A percentile compares a stretch with the other conserved stretches of the same genome.
Evolutionary conservation across 2,797 vertebrate genomes (phyloP).

Genomic region (Poecilia velifera): DNA sequence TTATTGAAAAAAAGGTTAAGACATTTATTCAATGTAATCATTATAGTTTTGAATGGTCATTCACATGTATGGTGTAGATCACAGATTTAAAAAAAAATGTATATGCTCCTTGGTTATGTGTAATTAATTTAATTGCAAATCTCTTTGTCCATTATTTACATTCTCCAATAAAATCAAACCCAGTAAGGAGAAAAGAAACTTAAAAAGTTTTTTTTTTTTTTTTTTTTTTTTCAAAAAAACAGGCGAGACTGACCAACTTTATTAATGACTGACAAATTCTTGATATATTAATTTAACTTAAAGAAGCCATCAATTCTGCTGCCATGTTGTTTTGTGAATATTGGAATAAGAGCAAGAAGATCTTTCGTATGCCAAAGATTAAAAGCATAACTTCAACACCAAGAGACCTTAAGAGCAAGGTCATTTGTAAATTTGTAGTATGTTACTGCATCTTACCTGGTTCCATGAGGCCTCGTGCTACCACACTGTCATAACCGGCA

Average conservation of each 20-base stretch:
- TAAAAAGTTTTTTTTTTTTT: too few species aligned
- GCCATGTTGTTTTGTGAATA: not conserved
- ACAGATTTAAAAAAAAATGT: too few species aligned
- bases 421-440: not conserved
- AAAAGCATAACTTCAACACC: not conserved
- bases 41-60: not conserved
- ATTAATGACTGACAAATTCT: not conserved
- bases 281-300: not conserved
- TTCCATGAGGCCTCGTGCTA: conserved; percentile 84
- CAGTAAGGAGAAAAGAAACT: not conserved
- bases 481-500: conserved; percentile 81
- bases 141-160: not conserved
- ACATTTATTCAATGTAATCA: not conserved
- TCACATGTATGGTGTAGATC: not conserved
- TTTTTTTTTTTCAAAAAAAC: not conserved
- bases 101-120: not conserved
- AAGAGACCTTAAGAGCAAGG: not conserved
- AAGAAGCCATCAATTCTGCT: not conserved
- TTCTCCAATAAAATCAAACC: not conserved
- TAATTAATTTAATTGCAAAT: not conserved
- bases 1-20: not conserved
- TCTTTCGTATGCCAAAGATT: not conserved
- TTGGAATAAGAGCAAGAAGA: not conserved
- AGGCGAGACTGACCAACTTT: not conserved
- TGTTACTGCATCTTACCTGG: conserved; percentile 78